These are phyloP conservation scores for Cardiocondyla obscurior DNA, from an alignment of 1,140 invertebrate genomes.

Conservation along the genomic window DNA sequence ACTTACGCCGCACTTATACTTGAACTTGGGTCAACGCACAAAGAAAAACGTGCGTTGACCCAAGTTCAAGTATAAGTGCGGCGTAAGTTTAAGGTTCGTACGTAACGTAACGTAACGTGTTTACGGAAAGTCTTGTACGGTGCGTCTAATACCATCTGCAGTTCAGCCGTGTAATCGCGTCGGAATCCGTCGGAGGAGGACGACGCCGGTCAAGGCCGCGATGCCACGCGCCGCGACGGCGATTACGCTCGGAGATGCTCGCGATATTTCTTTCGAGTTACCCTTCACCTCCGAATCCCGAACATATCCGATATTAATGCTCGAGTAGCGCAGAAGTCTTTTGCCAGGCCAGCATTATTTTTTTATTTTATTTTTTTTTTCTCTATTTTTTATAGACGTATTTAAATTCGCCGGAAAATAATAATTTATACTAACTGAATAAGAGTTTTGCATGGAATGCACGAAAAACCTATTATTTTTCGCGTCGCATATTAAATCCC, in stretches of 20 bases:
- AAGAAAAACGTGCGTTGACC: no score
- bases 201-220: conserved; percentile 40
- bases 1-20: no score
- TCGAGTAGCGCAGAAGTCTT: background rate
- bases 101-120: no score
- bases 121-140: no score
- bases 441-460: no score
- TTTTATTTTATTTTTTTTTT: no score
- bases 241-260: conserved; percentile 6
- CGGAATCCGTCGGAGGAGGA: conserved; percentile 20
- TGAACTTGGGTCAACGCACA: no score
- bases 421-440: background rate
- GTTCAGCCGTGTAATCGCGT: conserved; percentile 23
- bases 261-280: background rate
- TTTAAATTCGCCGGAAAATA: background rate
- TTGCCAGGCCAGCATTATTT: background rate
- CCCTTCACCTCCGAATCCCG: background rate
- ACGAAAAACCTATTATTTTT: no score
- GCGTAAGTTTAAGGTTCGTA: no score
- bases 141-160: conserved; percentile 25
- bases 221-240: conserved; percentile 4
- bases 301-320: background rate
- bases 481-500: no score
- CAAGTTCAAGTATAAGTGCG: no score
- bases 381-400: background rate